phyloP scores from a whole-genome alignment of 2,113 vertebrate species.

The Ctenomys sociabilis region DNA sequence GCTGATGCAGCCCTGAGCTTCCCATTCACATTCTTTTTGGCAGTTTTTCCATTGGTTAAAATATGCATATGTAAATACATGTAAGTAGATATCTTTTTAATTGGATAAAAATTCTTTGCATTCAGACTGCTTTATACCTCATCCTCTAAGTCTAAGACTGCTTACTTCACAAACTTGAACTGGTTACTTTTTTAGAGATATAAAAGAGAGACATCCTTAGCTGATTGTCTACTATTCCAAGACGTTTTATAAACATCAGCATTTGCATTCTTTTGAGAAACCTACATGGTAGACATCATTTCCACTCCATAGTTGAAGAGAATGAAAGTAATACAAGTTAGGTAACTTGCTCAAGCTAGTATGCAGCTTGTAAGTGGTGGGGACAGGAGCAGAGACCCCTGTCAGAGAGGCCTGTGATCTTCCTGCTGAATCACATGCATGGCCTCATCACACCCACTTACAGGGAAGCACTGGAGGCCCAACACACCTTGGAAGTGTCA shows the following conservation, averaged over 20 bases:
- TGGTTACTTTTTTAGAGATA: conserved; percentile 12
- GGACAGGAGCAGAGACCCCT: not conserved
- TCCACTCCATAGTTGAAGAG: not conserved
- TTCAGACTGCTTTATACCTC: not conserved
- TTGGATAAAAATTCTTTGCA: conserved; percentile 48
- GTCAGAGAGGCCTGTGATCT: not conserved
- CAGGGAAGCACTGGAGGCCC: not conserved
- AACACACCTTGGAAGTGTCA: not conserved
- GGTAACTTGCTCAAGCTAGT: not conserved
- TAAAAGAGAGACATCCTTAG: conserved; percentile 1
- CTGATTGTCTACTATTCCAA: not conserved
- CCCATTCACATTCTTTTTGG: not conserved
- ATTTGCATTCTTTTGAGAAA: not conserved
- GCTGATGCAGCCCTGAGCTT: conserved; percentile 68
- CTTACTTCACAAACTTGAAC: conserved; percentile 25
- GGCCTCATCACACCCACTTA: not conserved
- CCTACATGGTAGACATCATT: not conserved
- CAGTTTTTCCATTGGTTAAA: conserved; percentile 50
- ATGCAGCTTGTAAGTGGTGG: not conserved
- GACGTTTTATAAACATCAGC: conserved; percentile 18
- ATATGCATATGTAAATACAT: not conserved
- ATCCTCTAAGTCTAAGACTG: conserved; percentile 17
- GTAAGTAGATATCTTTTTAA: conserved; percentile 45
- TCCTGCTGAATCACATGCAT: not conserved
- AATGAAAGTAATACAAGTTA: conserved; percentile 33